Evolutionary conservation across 2,888 invertebrate species (phyloP).

Genomic region (Cataglyphis cursor): DNA sequence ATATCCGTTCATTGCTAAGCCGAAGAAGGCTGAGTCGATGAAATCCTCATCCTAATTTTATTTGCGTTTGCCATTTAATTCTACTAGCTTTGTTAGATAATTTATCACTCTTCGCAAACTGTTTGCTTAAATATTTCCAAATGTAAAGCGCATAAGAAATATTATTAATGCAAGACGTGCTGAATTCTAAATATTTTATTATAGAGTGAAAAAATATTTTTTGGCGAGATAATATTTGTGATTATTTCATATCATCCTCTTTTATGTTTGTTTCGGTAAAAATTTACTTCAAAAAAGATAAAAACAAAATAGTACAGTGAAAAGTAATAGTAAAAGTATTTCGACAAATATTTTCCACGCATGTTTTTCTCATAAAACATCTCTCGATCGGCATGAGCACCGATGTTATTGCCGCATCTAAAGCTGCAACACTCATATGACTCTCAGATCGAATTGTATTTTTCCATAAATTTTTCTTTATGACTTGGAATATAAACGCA

Average conservation of each 20-base stretch:
- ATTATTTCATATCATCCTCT: neutral
- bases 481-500: neutral
- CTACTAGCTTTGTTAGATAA: neutral
- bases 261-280: neutral
- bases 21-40: conserved; percentile 45
- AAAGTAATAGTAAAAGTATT: neutral
- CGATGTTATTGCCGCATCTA: conserved; percentile 16
- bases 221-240: neutral
- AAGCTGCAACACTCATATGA: neutral
- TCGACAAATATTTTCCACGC: neutral
- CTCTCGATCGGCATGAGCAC: neutral
- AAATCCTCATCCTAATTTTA: conserved; percentile 8
- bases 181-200: neutral
- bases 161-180: neutral
- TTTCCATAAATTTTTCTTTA: conserved; percentile 27
- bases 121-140: neutral
- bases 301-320: neutral
- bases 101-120: neutral
- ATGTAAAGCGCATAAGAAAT: neutral
- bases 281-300: neutral
- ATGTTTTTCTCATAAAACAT: neutral
- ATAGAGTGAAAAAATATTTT: neutral
- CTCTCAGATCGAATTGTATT: neutral
- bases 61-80: conserved; percentile 1
- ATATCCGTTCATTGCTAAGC: conserved; percentile 63